Evolutionary conservation across 2,888 invertebrate species (phyloP), one percentile per base, ranked within the genome.

Genomic region (Aromia moschata): DNA sequence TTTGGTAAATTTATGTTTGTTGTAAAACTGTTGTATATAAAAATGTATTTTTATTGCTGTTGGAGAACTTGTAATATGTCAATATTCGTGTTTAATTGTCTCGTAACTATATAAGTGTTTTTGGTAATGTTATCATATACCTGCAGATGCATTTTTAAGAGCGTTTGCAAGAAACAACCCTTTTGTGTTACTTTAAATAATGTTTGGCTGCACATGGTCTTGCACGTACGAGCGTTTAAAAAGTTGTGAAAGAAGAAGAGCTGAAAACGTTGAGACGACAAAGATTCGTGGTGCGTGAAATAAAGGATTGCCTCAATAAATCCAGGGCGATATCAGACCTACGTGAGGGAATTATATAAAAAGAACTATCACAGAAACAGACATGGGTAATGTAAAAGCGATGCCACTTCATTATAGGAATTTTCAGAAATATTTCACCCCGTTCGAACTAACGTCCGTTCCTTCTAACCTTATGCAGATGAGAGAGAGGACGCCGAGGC

Each of bases 391-490:
- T 64, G 66, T 63, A 67, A 67, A 70, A 72, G 62, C 69, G 65
- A 64, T 67, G 70, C 66, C 65, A 66, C 70, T 71, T 72, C 69
- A 70, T 72, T 71, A 71, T 63, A 64, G 65, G 65, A 67, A 69
- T 69, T 69, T 64, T 59, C 18, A 63, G 56, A 65, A 65, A 56
- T 62, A 63, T 63, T 60, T 57, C 31, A 46, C 53, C 36, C 41
- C 37, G 38, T 61, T 51, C 52, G 51, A 16, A 11, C 10, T 11
- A 18, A 38, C 41, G 38, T 44, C 47, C 14, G 14, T 51, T 46
- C 46, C 25, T 38, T 56, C 36, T 47, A 56, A 15, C 43, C 47
- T 36, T 31, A 47, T 49, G 30, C 30, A 56, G 49, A 52, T 52
- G 56, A 46, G 49, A 56, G 56, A 56, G 46, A 47, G 12, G 17